These are phyloP conservation scores for Drosophila insularis DNA, from an alignment of 1,140 invertebrate species.

Conservation along the genomic window DNA sequence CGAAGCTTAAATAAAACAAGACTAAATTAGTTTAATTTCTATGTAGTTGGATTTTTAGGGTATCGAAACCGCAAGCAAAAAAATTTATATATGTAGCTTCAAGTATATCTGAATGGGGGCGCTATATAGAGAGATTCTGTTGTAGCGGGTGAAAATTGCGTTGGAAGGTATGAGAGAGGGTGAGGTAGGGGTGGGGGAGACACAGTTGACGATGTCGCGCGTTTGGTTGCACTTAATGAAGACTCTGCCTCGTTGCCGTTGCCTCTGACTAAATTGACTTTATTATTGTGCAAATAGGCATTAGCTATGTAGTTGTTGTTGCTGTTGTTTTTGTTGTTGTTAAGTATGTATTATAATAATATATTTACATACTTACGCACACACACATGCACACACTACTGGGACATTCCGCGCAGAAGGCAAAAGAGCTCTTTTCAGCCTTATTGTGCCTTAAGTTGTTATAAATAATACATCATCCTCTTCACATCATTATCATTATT, in stretches of 20 bases:
- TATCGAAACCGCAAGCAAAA: constrained; percentile 8
- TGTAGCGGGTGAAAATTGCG: neutral
- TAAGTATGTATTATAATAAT: constrained; percentile 76
- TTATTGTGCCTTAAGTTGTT: constrained; percentile 65
- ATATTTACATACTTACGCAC: constrained; percentile 56
- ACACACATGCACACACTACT: neutral
- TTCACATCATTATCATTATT: constrained; percentile 6
- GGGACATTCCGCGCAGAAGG: neutral
- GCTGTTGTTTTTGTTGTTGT: constrained; percentile 36
- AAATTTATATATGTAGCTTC: constrained; percentile 52
- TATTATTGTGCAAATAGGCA: constrained; percentile 76
- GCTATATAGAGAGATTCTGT: neutral
- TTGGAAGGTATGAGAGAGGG: neutral
- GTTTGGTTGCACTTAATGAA: constrained; percentile 75
- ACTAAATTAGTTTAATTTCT: too few species aligned
- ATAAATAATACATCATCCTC: constrained; percentile 65
- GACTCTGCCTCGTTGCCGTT: constrained; percentile 28
- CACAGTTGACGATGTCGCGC: constrained; percentile 56
- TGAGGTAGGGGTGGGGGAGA: neutral
- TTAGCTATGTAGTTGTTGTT: constrained; percentile 26
- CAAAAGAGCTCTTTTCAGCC: constrained; percentile 33
- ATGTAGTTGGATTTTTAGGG: neutral
- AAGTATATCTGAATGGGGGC: constrained; percentile 33
- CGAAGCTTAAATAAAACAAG: too few species aligned
- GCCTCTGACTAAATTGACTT: constrained; percentile 73